Base-by-base conservation (phyloP, 2,888 invertebrate genomes). In the Cactoblastis cactorum region DNA sequence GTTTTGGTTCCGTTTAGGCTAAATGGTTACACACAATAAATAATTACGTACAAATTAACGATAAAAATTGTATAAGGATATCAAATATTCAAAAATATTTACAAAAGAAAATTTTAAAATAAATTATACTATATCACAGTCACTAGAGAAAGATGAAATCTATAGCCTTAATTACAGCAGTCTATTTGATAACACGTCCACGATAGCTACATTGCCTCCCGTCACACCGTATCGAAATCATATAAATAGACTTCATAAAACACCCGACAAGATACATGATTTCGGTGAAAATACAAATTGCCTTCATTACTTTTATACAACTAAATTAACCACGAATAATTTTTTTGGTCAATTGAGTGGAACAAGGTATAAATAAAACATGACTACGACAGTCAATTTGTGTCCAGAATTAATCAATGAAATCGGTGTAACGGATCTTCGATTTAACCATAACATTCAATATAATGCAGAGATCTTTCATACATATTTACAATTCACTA, bases 71-170 rank as follows among this genome's bases (percentile, higher is more conserved):
- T 89, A 89, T 83, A 89, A 80, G 77, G 79, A 76, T 89, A 89
- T 87, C 86, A 88, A 88, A 88, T 66, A 77, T 81, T 77, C 76
- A 57, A 74, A 83, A 81, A 72, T 87, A 86, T 87, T 60, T 85
- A 86, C 83, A 85, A 83, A 80, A 81, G 73, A n/a, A 67, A 79
- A 69, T 71, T 69, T 65, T 64, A 76, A 70, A 75, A 67, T 71
- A 84, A 87, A 86, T 86, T 84, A 87, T 83, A 81, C 83, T 87
- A 87, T 89, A 89, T 89, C 88, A 89, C 88, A 89, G 88, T 85
- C 78, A 77, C 88, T 89, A 88, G 81, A 85, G 73, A 87, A 76
- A 84, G 78, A 80, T 83, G 74, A 80, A 81, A 79, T 74, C 67
- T 73, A 77, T 49, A 9, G 62, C 63, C 77, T 82, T 81, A 67